Evolutionary conservation across 2,113 vertebrate species (phyloP), one percentile per base, ranked within the genome.

Genomic region (Rhinogobius similis): DNA sequence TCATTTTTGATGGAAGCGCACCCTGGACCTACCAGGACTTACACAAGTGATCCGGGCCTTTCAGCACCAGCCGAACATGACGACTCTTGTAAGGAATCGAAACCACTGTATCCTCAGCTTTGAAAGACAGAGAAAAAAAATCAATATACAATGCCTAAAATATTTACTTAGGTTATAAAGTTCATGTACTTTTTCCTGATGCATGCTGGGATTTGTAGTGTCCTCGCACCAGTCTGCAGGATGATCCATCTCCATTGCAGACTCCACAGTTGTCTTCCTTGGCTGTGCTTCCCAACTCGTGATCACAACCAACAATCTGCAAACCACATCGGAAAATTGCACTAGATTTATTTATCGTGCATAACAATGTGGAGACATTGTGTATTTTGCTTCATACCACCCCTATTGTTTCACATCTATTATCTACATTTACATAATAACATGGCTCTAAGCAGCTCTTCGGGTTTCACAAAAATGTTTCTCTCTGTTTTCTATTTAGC

Each of bases 201-300:
- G 94, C 92, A 77, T 95, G 94, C 87, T 98, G 97, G 81, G 96
- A 94, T 87, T 98, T 98, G 92, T 95, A 96, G 56, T 97, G 95
- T 72, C 96, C 97, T 81, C 97, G 94, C 82, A 98, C 95, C 67
- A 99, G 92, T 46, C 96, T 93, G 92, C 97, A 99, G 81, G 97
- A 95, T 5, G 97, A 97, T 71, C 97, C 96, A 39, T 98, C 96
- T 52, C 97, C 97, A 4, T 91, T 94, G 92, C 97, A 99, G 81
- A 98, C 87, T 21, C 97, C 97, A 72, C 97, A 98, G 93, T 96
- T 99, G 89, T 99, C 97, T 76, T 99, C 96, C 80, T 97, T 98
- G 21, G 91, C 92, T 14, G 91, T 75, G 85, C 97, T 99, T 81
- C 97, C 96, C 83, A 99, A 87, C 84, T 98, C 94, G 41, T 90